Evolutionary conservation across 2,888 invertebrate genomes (phyloP).

Genomic region (Chironomus tentans): DNA sequence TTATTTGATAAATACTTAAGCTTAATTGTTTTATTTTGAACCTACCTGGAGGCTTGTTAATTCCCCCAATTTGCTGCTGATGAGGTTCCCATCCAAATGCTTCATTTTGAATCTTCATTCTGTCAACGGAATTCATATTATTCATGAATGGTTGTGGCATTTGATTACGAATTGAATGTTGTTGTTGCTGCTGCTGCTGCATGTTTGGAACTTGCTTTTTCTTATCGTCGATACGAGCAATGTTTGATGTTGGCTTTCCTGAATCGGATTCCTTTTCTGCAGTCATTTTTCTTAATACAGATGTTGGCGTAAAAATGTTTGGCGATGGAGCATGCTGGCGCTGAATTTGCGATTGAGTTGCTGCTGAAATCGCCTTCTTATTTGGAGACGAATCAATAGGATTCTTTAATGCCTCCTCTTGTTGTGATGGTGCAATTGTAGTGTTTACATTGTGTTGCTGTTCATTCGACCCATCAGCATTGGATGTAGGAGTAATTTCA

Average conservation of each 20-base stretch:
- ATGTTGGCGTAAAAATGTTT: conserved; percentile 79
- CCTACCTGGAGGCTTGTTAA: conserved; percentile 41
- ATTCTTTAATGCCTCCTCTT: background rate
- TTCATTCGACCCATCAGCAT: conserved; percentile 4
- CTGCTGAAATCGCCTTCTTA: background rate
- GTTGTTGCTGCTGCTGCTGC: conserved; percentile 18
- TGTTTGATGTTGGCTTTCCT: background rate
- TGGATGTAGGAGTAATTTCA: background rate
- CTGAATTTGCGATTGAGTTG: conserved; percentile 29
- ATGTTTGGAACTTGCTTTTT: background rate
- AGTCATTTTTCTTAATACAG: conserved; percentile 89
- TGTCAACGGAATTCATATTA: background rate
- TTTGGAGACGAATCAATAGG: background rate
- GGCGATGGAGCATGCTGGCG: conserved; percentile 44
- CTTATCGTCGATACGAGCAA: conserved; percentile 4
- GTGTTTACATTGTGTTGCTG: conserved; percentile 11
- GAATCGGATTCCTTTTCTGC: conserved; percentile 69
- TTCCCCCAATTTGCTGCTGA: conserved; percentile 31
- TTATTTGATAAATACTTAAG: background rate
- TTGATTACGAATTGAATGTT: conserved; percentile 32
- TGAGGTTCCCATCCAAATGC: conserved; percentile 11
- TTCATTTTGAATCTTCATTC: conserved; percentile 15
- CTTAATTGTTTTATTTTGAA: conserved; percentile 12
- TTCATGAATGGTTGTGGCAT: conserved; percentile 27
- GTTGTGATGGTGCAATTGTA: conserved; percentile 27